Evolutionary conservation across 92 coral and sea anemone genomes (phyloP).

Genomic region (Ricordea florida): DNA sequence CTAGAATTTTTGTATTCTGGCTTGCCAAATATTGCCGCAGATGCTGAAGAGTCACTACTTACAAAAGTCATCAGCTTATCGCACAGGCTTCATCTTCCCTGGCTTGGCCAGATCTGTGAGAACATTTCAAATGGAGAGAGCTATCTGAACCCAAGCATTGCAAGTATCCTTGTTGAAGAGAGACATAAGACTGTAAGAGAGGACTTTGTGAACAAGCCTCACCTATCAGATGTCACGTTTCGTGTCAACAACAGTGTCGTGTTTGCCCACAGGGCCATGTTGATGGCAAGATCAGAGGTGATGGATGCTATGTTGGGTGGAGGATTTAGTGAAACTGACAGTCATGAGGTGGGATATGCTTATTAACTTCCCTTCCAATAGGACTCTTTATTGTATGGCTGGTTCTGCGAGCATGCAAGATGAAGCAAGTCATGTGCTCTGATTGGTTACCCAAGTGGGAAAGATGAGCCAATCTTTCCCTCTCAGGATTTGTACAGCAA

Average conservation of each 20-base stretch:
- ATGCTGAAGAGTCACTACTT: constrained; percentile 40
- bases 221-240: constrained; percentile 82
- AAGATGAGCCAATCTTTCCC: too few species aligned
- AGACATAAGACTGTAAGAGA: constrained; percentile 36
- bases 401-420: too few species aligned
- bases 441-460: too few species aligned
- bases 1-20: constrained; percentile 79
- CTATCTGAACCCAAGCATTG: constrained; percentile 30
- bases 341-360: constrained; percentile 57
- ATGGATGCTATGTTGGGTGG: constrained; percentile 97
- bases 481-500: too few species aligned
- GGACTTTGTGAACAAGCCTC: constrained; percentile 76
- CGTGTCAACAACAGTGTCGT: constrained; percentile 60
- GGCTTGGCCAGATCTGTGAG: constrained; percentile 51
- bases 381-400: too few species aligned
- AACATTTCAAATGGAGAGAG: constrained; percentile 47
- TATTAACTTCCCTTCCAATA: too few species aligned
- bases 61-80: constrained; percentile 40
- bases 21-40: constrained; percentile 40
- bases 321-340: constrained; percentile 72
- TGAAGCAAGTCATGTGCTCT: too few species aligned
- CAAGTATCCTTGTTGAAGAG: constrained; percentile 25
- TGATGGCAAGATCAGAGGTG: constrained; percentile 91
- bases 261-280: constrained; percentile 78
- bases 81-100: constrained; percentile 11